Conservation (phyloP, 2,113 vertebrate genomes). For the Stictonetta naevosa region DNA sequence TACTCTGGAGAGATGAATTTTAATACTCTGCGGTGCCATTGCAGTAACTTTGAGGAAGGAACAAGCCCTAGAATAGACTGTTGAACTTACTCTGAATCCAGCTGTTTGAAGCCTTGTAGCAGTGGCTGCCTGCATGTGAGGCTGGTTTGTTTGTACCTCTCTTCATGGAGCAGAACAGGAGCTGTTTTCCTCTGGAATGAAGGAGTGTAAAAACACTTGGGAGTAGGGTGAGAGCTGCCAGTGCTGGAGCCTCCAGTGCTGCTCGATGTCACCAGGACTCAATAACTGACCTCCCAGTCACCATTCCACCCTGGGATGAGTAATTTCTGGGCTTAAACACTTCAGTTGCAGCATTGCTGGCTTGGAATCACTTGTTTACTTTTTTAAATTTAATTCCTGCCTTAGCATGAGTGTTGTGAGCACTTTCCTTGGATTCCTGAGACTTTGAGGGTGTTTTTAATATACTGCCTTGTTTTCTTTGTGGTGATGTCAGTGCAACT, state of each 20-base stretch:
- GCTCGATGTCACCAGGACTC: not conserved
- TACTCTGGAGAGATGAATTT: not conserved
- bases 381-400: not conserved
- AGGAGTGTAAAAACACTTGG: not conserved
- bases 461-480: not conserved
- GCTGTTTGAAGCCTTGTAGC: not conserved
- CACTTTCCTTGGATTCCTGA: not conserved
- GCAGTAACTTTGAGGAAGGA: not conserved
- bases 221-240: not conserved
- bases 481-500: not conserved
- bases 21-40: not conserved
- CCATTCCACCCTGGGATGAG: rapidly evolving
- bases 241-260: not conserved
- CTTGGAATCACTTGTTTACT: not conserved
- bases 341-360: not conserved
- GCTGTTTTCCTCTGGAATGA: not conserved
- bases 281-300: not conserved
- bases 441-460: not conserved
- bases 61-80: rapidly evolving
- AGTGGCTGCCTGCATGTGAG: not conserved
- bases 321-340: not conserved
- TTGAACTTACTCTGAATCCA: not conserved
- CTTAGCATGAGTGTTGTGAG: not conserved
- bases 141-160: not conserved
- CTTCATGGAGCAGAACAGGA: not conserved